Conservation (phyloP, 2,888 invertebrate genomes). For the Parnassius orleans region DNA sequence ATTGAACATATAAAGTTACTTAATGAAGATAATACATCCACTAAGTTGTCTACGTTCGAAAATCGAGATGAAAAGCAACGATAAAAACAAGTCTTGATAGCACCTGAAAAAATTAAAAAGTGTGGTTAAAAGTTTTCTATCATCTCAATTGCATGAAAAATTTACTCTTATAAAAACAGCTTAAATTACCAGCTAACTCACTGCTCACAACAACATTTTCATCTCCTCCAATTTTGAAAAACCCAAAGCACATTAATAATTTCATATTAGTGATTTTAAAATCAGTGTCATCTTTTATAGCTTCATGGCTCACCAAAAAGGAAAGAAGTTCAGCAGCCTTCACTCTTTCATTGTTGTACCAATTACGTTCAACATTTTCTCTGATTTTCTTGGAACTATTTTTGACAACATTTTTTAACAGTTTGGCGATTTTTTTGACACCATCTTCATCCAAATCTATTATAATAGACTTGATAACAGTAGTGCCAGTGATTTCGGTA, state of each 20-base stretch:
- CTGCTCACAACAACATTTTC: conserved; percentile 74
- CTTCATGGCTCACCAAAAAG: conserved; percentile 77
- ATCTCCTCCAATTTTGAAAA: conserved; percentile 81
- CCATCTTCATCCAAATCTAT: conserved; percentile 81
- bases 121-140: neutral
- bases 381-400: conserved; percentile 78
- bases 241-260: conserved; percentile 83
- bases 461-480: conserved; percentile 83
- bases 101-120: conserved; percentile 56
- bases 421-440: conserved; percentile 82
- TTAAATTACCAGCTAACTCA: conserved; percentile 81
- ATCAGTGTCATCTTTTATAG: conserved; percentile 77
- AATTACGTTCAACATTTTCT: conserved; percentile 75
- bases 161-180: neutral
- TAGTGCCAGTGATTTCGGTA: conserved; percentile 85
- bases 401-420: conserved; percentile 82
- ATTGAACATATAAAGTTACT: conserved; percentile 81
- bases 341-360: conserved; percentile 85
- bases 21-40: conserved; percentile 80
- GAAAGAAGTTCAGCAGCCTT: conserved; percentile 81
- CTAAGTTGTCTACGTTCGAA: conserved; percentile 83
- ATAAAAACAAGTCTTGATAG: conserved; percentile 85
- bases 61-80: conserved; percentile 85
- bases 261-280: conserved; percentile 85
- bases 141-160: neutral